These are phyloP conservation scores for Cantharis lateralis DNA, from an alignment of 2,888 invertebrate species.

Conservation along the genomic window DNA sequence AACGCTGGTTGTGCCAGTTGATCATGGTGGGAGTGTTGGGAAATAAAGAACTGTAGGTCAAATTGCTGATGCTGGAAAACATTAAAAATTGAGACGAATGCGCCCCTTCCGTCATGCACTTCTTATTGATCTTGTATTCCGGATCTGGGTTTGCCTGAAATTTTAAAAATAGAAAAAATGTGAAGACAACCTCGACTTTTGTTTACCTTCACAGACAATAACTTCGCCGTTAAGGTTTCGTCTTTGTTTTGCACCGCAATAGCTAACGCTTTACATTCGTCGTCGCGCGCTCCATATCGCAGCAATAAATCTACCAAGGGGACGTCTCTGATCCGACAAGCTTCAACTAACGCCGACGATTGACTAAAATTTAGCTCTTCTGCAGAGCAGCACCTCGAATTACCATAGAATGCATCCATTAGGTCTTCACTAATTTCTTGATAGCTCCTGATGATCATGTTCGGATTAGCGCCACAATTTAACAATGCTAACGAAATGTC, in stretches of 20 bases:
- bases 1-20: constrained; percentile 88
- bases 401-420: constrained; percentile 29
- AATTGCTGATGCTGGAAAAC: constrained; percentile 60
- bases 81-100: constrained; percentile 60
- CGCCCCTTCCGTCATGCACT: constrained; percentile 73
- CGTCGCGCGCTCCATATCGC: constrained; percentile 84
- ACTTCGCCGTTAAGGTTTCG: constrained; percentile 74
- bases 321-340: constrained; percentile 69
- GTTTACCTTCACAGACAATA: constrained; percentile 79
- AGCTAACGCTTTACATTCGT: constrained; percentile 79
- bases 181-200: neutral
- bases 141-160: constrained; percentile 82
- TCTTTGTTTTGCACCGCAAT: constrained; percentile 77
- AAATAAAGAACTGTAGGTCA: constrained; percentile 79
- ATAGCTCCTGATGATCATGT: constrained; percentile 66
- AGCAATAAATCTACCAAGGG: constrained; percentile 78
- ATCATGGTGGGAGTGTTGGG: constrained; percentile 86
- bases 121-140: constrained; percentile 91
- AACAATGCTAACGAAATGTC: constrained; percentile 73
- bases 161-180: neutral
- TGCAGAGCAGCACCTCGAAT: constrained; percentile 54
- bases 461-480: constrained; percentile 81
- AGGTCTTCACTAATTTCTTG: constrained; percentile 53
- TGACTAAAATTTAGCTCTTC: constrained; percentile 56
- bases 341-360: constrained; percentile 69